Base-by-base conservation (phyloP, 1,140 invertebrate species). In the Meloidogyne chitwoodi region DNA sequence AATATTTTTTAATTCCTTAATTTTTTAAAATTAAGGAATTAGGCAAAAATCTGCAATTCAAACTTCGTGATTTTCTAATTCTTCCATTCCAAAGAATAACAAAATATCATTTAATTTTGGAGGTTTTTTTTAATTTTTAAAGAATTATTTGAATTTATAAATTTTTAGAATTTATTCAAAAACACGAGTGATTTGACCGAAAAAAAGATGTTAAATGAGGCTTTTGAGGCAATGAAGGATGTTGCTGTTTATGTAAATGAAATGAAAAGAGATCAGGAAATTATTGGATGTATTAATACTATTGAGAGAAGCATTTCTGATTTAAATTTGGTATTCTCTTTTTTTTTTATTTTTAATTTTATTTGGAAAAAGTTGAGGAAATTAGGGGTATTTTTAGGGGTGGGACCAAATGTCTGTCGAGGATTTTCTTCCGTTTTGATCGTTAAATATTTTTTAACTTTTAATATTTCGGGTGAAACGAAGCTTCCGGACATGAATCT, bases 41-140 rank as follows among this genome's bases (percentile, higher is more conserved):
- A 75, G 88, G 88, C 24, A 88, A 88, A 81, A 86, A 89, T 34
- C 86, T 87, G 16, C 87, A 88, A 78, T 88, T 89, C 74, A 79
- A 83, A 74, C 78, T 89, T 44, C 80, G 87, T 67, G 88, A 89
- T 77, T 77, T 89, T 29, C 79, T 89, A 24, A 85, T 86, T 77
- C 86, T 89, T 5, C 89, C 89, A 19, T 88, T 89, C 87, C 89
- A 89, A 81, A 76, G 88, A 78, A 87, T 89, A 10, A 80, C 89
- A 11, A 89, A 89, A 77, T 89, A 89, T 76, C 88, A 88, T 76
- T 81, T 89, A 22, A 75, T 89, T 29, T 74, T 89, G 16, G 81
- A 88, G 84, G 88, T 88, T 82, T 72, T 80, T 76, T 19, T 29
- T 26, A 29, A 41, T 73, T 64, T 29, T 12, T 4, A 27, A 6